Evolutionary conservation across 2,797 vertebrate species (phyloP), one percentile per base, ranked within the genome.

Genomic region (Lemur catta): DNA sequence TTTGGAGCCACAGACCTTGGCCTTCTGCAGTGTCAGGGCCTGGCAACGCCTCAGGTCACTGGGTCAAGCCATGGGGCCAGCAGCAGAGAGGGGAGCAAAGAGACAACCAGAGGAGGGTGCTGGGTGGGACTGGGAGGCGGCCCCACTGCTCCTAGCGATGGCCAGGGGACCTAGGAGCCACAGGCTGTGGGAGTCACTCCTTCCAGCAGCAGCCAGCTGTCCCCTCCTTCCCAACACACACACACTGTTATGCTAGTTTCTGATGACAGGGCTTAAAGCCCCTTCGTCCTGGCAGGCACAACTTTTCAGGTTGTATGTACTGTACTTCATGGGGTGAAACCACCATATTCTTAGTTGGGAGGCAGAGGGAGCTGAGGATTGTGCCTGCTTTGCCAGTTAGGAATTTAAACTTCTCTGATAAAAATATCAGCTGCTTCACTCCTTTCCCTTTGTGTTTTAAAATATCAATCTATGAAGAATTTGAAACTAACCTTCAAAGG

Each of bases 391-490:
- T 74, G 35, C 67, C 38, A n/a, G 72, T 80, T 35, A 50, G 43
- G 65, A 35, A 67, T 41, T n/a, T 43, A 43, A 79, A 80, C 26
- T 35, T 63, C 65, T 35, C n/a, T 75, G 50, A 93, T 84, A 50
- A 94, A 92, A 85, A 74, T 30, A 50, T 33, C 63, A 88, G 41
- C 55, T 52, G 17, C 28, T 63, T 88, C 80, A 76, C 69, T 93
- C 43, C 33, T 90, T 84, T 72, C 41, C 46, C 59, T 91, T 43
- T 61, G 41, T 69, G 41, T 88, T 72, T 12, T 33, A 52, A 57
- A 84, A 35, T 76, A 81, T 18, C 18, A 22, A 59, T n/a, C 81
- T 78, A 72, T 41, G 28, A 74, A 82, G 89, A 95, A 65, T 76
- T 72, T 82, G 52, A 87, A 91, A 93, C 80, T 48, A 43, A 69